Evolutionary conservation across 2,113 vertebrate species (phyloP).

Genomic region (Archilochus colubris): DNA sequence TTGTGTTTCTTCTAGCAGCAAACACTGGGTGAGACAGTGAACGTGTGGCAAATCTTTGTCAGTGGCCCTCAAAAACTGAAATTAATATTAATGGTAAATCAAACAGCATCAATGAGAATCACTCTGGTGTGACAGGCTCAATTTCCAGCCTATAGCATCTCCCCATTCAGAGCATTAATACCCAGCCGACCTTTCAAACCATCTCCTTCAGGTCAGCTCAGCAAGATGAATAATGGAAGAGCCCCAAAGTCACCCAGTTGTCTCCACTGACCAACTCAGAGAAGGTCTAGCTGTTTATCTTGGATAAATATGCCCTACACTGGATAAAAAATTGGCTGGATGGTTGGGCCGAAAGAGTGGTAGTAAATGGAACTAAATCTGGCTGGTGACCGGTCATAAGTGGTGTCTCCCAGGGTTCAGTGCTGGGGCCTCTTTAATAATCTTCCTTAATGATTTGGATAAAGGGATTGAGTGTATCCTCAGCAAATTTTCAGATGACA

Average conservation of each 20-base stretch:
- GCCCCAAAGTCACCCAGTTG: background rate
- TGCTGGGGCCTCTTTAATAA: too few species aligned
- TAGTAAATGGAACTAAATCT: too few species aligned
- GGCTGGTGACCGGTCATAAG: too few species aligned
- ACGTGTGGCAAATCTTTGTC: background rate
- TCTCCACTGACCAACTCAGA: background rate
- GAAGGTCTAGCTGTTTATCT: background rate
- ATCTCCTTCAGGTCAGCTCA: conserved; percentile 37
- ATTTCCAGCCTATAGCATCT: conserved; percentile 73
- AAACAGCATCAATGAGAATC: conserved; percentile 72
- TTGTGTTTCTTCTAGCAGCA: background rate
- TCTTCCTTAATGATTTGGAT: too few species aligned
- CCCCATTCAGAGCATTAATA: conserved; percentile 66
- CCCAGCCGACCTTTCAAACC: conserved; percentile 52
- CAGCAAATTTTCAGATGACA: too few species aligned
- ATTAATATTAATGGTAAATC: conserved; percentile 85
- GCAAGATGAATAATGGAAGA: conserved; percentile 78
- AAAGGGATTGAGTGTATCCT: too few species aligned
- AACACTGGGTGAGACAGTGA: background rate
- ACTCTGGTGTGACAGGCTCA: conserved; percentile 79
- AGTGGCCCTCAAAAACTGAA: conserved; percentile 57
- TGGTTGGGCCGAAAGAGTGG: too few species aligned
- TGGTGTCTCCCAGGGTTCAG: too few species aligned
- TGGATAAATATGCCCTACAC: too few species aligned
- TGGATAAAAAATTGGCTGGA: too few species aligned